Evolutionary conservation across 2,113 vertebrate species (phyloP).

Genomic region (Pavo muticus): DNA sequence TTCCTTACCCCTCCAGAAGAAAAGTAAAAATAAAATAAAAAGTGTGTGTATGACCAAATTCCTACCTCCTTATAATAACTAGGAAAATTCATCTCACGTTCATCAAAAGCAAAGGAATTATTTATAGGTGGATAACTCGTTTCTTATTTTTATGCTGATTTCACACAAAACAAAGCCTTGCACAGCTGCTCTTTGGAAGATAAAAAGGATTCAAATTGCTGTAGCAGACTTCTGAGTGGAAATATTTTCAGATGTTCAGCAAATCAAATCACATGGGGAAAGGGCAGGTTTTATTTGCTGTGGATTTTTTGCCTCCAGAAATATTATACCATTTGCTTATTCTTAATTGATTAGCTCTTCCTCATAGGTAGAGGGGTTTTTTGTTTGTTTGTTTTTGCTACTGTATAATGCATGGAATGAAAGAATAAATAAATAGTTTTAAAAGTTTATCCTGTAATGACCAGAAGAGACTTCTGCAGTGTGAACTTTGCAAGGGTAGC

Average conservation of each 20-base stretch:
- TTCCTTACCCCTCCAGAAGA: background rate
- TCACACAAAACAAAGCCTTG: slow-evolving; percentile 58
- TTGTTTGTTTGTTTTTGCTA: background rate
- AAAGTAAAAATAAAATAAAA: background rate
- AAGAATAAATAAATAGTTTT: background rate
- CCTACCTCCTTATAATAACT: background rate
- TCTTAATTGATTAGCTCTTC: slow-evolving; percentile 40
- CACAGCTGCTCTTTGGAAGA: slow-evolving; percentile 67
- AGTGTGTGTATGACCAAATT: background rate
- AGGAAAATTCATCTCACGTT: background rate
- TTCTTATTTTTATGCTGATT: slow-evolving; percentile 60
- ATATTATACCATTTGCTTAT: slow-evolving; percentile 23
- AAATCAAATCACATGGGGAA: slow-evolving; percentile 35
- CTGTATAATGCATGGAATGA: background rate
- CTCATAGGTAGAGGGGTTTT: background rate
- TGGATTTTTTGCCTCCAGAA: slow-evolving; percentile 11
- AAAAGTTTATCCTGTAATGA: background rate
- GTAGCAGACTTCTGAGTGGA: slow-evolving; percentile 25
- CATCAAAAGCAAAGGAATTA: slow-evolving; percentile 20
- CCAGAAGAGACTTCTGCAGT: background rate
- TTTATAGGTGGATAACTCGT: slow-evolving; percentile 38
- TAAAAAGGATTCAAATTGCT: slow-evolving; percentile 69
- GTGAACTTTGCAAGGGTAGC: background rate
- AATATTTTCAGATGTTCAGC: slow-evolving; percentile 55
- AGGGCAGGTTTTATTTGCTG: slow-evolving; percentile 26